A percentile compares a stretch with the other conserved stretches of the same genome.
These are phyloP conservation scores for Aporophyla lueneburgensis DNA, from an alignment of 2,888 invertebrate species.

Conservation along the genomic window DNA sequence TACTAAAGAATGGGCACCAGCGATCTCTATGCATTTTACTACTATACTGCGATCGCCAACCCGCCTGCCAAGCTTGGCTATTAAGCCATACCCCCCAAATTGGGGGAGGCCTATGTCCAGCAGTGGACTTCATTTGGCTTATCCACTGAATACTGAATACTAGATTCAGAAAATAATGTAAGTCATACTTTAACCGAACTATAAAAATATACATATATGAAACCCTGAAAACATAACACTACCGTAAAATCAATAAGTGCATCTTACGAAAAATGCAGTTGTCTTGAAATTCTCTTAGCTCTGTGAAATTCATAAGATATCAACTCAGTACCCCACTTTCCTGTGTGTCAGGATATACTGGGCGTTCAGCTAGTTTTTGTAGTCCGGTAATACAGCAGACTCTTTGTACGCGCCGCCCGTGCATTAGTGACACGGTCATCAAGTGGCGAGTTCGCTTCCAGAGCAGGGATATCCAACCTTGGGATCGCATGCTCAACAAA, in stretches of 20 bases:
- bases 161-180: not conserved
- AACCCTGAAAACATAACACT: not conserved
- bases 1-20: no score
- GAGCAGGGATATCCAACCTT: constrained; percentile 26
- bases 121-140: no score
- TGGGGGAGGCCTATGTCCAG: no score
- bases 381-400: constrained; percentile 2
- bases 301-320: not conserved
- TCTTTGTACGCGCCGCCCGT: constrained; percentile 59
- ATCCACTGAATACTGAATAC: not conserved
- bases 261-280: not conserved
- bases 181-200: no score
- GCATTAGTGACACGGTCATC: constrained; percentile 55
- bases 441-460: constrained; percentile 47
- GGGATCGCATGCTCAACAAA: not conserved
- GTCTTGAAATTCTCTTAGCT: no score
- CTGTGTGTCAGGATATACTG: constrained; percentile 23
- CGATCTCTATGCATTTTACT: no score
- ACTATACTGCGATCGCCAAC: no score
- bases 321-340: not conserved
- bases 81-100: no score
- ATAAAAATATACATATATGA: not conserved
- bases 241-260: not conserved
- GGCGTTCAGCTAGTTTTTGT: constrained; percentile 39
- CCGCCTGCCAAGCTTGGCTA: no score